Evolutionary conservation across 2,888 invertebrate species (phyloP).

Genomic region (Ennomos fuscantarius): DNA sequence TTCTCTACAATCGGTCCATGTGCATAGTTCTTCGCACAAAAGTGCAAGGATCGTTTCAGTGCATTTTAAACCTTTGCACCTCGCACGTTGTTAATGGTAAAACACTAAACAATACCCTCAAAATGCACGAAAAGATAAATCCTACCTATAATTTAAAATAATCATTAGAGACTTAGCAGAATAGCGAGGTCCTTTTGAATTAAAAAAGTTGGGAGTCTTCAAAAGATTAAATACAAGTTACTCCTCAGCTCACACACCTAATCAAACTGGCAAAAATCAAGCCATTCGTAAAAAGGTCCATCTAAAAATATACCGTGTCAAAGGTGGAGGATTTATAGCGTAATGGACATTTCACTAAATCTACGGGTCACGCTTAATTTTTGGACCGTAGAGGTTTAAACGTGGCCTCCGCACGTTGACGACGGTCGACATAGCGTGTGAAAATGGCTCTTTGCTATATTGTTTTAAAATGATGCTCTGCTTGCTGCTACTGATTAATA

Average conservation of each 20-base stretch:
- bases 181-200: neutral
- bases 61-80: too few species aligned
- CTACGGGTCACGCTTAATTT: constrained; percentile 15
- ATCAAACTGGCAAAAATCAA: constrained; percentile 17
- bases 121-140: too few species aligned
- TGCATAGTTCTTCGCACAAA: too few species aligned
- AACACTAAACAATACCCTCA: too few species aligned
- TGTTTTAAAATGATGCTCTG: constrained; percentile 8
- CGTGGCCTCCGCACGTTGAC: constrained; percentile 22
- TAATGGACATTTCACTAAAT: constrained; percentile 16
- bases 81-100: too few species aligned
- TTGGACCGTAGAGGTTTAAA: constrained; percentile 20
- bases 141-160: too few species aligned
- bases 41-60: too few species aligned
- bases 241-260: constrained; percentile 1
- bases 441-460: constrained; percentile 7
- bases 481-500: constrained; percentile 3
- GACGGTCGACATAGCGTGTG: constrained; percentile 18
- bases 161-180: too few species aligned
- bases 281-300: constrained; percentile 19
- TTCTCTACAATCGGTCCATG: too few species aligned
- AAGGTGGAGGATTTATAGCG: constrained; percentile 19
- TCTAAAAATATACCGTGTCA: constrained; percentile 15
- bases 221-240: constrained; percentile 1
- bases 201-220: neutral